Conservation (phyloP, 2,113 vertebrate genomes). For the Pampusana beccarii region DNA sequence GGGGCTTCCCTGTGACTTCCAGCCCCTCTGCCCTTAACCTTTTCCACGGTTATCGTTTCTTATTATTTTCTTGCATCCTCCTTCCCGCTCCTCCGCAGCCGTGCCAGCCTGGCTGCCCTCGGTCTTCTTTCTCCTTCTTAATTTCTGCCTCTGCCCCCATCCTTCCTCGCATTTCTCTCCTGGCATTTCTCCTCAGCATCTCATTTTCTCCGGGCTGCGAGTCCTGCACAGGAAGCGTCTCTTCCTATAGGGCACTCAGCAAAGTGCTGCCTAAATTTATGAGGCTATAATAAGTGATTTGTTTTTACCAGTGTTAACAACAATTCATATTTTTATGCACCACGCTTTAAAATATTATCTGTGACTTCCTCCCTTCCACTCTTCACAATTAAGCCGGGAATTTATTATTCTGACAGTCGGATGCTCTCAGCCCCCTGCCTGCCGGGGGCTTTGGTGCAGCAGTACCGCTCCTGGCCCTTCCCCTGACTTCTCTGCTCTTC, state of each 20-base stretch:
- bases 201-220: neutral
- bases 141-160: neutral
- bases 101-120: neutral
- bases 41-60: neutral
- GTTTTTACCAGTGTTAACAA: neutral
- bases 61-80: neutral
- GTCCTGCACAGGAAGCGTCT: neutral
- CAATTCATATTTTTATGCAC: conserved; percentile 21
- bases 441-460: neutral
- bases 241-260: neutral
- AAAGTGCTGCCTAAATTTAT: neutral
- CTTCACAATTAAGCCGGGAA: neutral
- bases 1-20: neutral
- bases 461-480: fast-evolving
- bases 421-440: neutral
- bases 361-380: conserved; percentile 29
- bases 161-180: neutral
- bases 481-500: neutral
- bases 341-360: conserved; percentile 47
- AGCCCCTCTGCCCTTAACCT: neutral
- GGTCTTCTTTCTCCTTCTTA: neutral
- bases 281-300: conserved; percentile 30
- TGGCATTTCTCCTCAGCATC: neutral
- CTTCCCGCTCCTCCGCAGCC: neutral
- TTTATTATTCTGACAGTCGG: neutral